A percentile compares a stretch with the other conserved stretches of the same genome.
phyloP scores from a whole-genome alignment of 1,140 invertebrate species.

The Antheraea pernyi region DNA sequence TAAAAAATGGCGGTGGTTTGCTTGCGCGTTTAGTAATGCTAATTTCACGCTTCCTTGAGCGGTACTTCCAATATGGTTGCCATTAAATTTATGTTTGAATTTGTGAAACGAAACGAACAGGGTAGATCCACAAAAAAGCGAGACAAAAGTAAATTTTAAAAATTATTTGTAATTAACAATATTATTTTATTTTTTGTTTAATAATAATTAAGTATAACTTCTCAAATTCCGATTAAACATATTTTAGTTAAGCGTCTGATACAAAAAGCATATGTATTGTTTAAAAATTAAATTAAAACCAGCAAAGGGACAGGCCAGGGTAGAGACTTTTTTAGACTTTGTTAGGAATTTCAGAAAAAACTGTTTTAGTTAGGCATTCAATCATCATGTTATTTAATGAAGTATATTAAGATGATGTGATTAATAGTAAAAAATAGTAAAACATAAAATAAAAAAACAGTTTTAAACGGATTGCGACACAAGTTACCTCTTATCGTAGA shows the following conservation, averaged over 20 bases:
- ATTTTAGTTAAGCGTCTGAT: background rate
- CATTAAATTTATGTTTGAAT: background rate
- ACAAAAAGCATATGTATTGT: slow-evolving; percentile 1
- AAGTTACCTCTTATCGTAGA: no score
- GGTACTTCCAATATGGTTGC: background rate
- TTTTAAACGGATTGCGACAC: no score
- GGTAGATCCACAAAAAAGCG: slow-evolving; percentile 2
- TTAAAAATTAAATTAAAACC: no score
- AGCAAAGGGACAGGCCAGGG: no score
- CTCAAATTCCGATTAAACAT: slow-evolving; percentile 5
- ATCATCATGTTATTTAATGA: no score
- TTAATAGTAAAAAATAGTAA: no score
- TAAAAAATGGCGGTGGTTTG: background rate
- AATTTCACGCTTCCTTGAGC: slow-evolving; percentile 7
- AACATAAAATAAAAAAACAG: no score
- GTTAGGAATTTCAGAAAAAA: no score
- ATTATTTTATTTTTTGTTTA: slow-evolving; percentile 2
- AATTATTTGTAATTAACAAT: background rate
- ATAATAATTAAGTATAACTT: background rate
- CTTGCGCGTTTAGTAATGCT: slow-evolving; percentile 1
- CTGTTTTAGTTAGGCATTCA: no score
- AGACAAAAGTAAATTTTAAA: background rate
- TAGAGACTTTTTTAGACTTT: no score
- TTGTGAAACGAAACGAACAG: background rate
- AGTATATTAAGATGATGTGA: no score